These are phyloP conservation scores for Seira musarum DNA, from an alignment of 2,888 invertebrate genomes.

Conservation along the genomic window DNA sequence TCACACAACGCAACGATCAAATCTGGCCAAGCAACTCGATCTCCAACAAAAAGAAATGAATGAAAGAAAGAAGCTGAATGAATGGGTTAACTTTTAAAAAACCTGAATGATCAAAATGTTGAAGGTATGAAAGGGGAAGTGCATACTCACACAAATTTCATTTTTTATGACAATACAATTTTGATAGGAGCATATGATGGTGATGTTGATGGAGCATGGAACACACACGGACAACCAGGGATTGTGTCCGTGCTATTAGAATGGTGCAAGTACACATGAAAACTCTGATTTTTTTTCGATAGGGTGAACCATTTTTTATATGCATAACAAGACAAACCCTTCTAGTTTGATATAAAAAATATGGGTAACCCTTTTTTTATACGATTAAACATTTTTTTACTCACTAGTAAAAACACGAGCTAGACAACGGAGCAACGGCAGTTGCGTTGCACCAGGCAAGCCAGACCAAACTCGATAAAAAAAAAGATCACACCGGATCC, in stretches of 20 bases:
- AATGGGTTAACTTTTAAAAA: conserved; percentile 42
- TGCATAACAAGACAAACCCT: conserved; percentile 43
- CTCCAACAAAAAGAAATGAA: too few species aligned
- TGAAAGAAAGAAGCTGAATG: conserved; percentile 25
- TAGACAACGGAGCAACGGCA: neutral
- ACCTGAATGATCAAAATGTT: conserved; percentile 3
- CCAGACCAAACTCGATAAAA: conserved; percentile 6
- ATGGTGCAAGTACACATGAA: neutral
- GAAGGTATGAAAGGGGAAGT: conserved; percentile 46
- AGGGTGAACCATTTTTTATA: conserved; percentile 35
- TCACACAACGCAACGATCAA: conserved; percentile 51
- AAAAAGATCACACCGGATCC: conserved; percentile 27
- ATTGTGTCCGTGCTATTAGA: neutral
- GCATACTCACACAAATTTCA: conserved; percentile 32
- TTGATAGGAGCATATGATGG: conserved; percentile 36
- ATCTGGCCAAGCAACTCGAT: conserved; percentile 7
- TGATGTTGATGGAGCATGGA: conserved; percentile 16
- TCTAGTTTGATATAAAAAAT: conserved; percentile 47
- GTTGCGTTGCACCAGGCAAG: conserved; percentile 31
- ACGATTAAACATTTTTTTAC: conserved; percentile 21
- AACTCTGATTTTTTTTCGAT: neutral
- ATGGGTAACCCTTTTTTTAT: conserved; percentile 45
- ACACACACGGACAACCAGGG: conserved; percentile 23
- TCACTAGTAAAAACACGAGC: conserved; percentile 20
- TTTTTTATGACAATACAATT: conserved; percentile 37